Evolutionary conservation across 2,888 invertebrate species (phyloP).

Genomic region (Dermolepida albohirtum): DNA sequence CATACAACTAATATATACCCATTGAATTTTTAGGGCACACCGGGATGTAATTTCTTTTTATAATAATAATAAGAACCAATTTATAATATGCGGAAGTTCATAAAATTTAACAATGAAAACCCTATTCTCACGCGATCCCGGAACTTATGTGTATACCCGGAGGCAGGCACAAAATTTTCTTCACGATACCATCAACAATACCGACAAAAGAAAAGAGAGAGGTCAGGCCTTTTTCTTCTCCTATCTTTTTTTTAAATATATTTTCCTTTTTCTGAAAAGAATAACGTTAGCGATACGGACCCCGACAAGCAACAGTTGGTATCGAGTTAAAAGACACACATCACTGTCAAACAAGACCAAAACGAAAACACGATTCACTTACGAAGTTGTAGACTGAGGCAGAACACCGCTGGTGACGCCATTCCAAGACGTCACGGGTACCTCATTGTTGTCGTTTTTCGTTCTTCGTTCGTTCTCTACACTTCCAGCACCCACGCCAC

Average conservation of each 20-base stretch:
- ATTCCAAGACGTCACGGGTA: conserved; percentile 50
- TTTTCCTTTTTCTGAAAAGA: conserved; percentile 6
- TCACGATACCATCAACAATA: conserved; percentile 30
- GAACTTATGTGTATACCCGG: background rate
- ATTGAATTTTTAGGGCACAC: too few species aligned
- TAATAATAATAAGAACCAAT: conserved; percentile 18
- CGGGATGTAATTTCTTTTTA: background rate
- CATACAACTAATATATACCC: too few species aligned
- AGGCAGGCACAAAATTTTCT: conserved; percentile 25
- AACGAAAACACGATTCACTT: conserved; percentile 50
- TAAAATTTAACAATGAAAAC: conserved; percentile 29
- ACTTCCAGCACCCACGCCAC: background rate
- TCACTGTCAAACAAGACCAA: conserved; percentile 42
- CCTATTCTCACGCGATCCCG: conserved; percentile 5
- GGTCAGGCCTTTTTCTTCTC: background rate
- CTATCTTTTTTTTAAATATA: conserved; percentile 2
- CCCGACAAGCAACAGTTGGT: conserved; percentile 41
- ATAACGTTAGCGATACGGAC: conserved; percentile 13
- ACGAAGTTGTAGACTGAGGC: conserved; percentile 57
- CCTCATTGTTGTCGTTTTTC: conserved; percentile 44
- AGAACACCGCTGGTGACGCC: conserved; percentile 59
- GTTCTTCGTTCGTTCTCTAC: conserved; percentile 3
- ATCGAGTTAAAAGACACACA: conserved; percentile 46
- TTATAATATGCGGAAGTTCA: conserved; percentile 20
- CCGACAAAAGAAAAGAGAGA: conserved; percentile 6